Evolutionary conservation across 1,140 invertebrate species (phyloP).

Genomic region (Aplysia californica): DNA sequence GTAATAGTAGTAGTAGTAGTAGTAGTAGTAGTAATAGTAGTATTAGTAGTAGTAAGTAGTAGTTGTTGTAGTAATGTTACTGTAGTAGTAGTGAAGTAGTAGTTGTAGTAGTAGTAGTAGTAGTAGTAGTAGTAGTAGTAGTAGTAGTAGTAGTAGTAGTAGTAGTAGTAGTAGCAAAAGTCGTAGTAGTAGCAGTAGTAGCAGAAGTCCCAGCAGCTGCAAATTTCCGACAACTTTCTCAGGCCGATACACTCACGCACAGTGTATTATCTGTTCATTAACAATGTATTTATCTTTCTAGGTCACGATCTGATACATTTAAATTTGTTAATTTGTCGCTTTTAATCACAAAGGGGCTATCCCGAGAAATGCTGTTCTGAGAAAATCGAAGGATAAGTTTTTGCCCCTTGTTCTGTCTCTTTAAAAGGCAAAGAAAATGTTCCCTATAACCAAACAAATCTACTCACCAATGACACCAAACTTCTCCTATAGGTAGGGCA

Average conservation of each 20-base stretch:
- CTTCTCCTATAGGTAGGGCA: no score
- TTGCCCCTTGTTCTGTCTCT: no score
- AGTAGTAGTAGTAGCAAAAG: not conserved
- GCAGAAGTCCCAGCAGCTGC: not conserved
- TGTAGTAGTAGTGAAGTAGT: not conserved
- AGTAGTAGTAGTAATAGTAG: not conserved
- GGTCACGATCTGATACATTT: no score
- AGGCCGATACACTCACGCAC: not conserved
- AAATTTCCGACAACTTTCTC: not conserved
- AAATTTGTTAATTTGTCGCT: no score
- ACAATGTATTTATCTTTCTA: not conserved
- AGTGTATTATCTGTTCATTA: not conserved
- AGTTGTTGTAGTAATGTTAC: not conserved
- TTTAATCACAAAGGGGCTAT: not conserved
- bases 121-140: conserved; percentile 1
- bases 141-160: not conserved
- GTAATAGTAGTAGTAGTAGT: not conserved
- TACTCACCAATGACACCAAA: no score
- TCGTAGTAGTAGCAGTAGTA: not conserved
- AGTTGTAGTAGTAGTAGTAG: not conserved
- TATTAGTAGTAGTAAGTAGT: not conserved
- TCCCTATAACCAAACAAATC: no score
- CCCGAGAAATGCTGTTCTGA: not conserved
- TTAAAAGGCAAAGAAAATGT: no score
- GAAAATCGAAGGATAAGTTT: no score